phyloP scores from a whole-genome alignment of 2,888 invertebrate species.

The Incurvaria masculella region DNA sequence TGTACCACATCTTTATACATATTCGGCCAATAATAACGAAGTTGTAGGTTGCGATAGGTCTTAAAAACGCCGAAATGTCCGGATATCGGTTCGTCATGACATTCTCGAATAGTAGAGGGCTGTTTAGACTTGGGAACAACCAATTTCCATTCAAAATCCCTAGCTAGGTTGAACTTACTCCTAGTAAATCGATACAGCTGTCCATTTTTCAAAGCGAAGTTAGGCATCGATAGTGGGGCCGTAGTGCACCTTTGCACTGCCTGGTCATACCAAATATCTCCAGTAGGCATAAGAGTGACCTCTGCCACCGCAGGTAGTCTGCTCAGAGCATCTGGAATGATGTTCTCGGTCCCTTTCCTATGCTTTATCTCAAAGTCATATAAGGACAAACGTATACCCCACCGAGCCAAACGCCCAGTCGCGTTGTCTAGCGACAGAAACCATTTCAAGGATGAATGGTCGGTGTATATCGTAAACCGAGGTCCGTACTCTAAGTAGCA shows the following conservation, averaged over 20 bases:
- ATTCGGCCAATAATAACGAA: constrained; percentile 16
- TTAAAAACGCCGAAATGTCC: constrained; percentile 18
- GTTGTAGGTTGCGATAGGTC: constrained; percentile 15
- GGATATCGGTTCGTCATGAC: constrained; percentile 8
- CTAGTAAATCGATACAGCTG: too few species aligned
- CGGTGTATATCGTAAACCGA: not conserved
- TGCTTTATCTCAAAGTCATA: constrained; percentile 9
- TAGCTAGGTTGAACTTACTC: too few species aligned
- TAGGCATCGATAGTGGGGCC: too few species aligned
- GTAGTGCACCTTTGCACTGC: too few species aligned
- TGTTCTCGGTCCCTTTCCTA: constrained; percentile 6
- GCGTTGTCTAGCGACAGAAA: constrained; percentile 6
- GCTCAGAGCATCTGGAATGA: constrained; percentile 11
- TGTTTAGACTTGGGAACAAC: too few species aligned
- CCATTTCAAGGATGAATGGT: constrained; percentile 9
- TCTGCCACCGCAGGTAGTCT: too few species aligned
- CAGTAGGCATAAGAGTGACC: too few species aligned
- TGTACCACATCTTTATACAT: constrained; percentile 14
- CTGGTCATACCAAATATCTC: too few species aligned
- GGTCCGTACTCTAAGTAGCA: not conserved
- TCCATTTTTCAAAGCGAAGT: too few species aligned
- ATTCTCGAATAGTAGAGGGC: too few species aligned
- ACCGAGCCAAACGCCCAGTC: constrained; percentile 3
- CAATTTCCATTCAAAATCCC: too few species aligned
- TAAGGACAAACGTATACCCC: constrained; percentile 4